Percentiles rank a stretch among this genome's conserved stretches.
These are phyloP conservation scores for Cetoscarus ocellatus DNA, from an alignment of 2,797 vertebrate species.

Conservation along the genomic window DNA sequence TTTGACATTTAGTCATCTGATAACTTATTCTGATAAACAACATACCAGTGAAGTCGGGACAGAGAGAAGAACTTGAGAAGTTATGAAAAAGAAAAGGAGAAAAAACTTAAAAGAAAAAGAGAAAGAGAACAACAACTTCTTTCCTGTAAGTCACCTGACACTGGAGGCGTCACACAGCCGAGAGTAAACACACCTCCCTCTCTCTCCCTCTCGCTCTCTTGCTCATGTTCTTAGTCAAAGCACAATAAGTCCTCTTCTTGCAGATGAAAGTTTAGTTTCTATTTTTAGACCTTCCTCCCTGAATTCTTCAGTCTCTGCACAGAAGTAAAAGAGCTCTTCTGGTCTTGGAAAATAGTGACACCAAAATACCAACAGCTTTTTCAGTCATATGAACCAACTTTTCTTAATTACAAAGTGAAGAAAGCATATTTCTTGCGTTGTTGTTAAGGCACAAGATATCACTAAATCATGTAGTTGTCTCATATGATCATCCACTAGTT, in stretches of 20 bases:
- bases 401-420: background rate
- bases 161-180: constrained; percentile 67
- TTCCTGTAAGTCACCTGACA: constrained; percentile 82
- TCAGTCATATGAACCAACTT: background rate
- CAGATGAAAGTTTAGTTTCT: constrained; percentile 42
- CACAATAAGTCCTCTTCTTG: constrained; percentile 19
- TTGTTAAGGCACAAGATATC: background rate
- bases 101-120: constrained; percentile 35
- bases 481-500: too few species aligned
- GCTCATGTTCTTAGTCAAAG: constrained; percentile 26
- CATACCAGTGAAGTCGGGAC: background rate
- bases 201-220: constrained; percentile 3
- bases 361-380: background rate
- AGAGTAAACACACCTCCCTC: constrained; percentile 70
- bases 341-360: background rate
- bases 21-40: background rate
- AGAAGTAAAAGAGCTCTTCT: background rate
- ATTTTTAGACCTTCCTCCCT: constrained; percentile 19
- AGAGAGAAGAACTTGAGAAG: constrained; percentile 6
- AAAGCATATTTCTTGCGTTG: background rate
- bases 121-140: constrained; percentile 65
- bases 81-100: constrained; percentile 29
- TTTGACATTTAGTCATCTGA: background rate
- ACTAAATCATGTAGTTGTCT: too few species aligned
- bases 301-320: constrained; percentile 3